Base-by-base conservation (phyloP, 2,888 invertebrate species). In the Harpalus rubripes region DNA sequence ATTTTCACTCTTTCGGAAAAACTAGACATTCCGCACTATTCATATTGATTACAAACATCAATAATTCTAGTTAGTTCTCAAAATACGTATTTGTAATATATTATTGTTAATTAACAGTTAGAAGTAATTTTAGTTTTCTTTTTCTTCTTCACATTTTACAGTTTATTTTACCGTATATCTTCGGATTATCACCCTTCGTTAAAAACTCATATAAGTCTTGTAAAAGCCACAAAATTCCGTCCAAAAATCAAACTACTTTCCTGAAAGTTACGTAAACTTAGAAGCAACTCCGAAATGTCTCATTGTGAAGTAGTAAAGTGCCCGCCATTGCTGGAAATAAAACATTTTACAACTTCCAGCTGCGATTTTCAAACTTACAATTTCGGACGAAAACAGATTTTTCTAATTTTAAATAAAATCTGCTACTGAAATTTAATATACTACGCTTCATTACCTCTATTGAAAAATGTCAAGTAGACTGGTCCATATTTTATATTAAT, bases 281-380 rank as follows among this genome's bases (percentile, higher is more conserved):
- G 44, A 32, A 32, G 32, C 32, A 32, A 32, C 32, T 32, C 32
- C 32, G 32, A 32, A 52, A 52, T 52, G 44, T 52, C 8, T 52
- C 12, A 63, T 63, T 63, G 63, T 63, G 22, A 63, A 59, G 18
- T 22, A 63, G 63, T 63, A 63, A 63, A 63, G 63, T 63, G 16
- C 0, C 16, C 22, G 26, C 63, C 39, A 68, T 39, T n/a, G 39
- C 15, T 2, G 18, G n/a, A 68, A 68, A 39, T 68, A 68, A 68
- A 68, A 68, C 68, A 68, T 68, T 68, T 68, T 63, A 68, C 68
- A 68, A 68, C 68, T 68, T 68, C 63, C 16, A n/a, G 59, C 0
- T 16, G 16, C 26, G 68, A 39, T 7, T 68, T 68, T 68, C 39
- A 39, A 39, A 68, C 68, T 68, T 68, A 39, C 22, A 63, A 32